phyloP scores from a whole-genome alignment of 2,113 vertebrate species.

The Dromiciops gliroides region DNA sequence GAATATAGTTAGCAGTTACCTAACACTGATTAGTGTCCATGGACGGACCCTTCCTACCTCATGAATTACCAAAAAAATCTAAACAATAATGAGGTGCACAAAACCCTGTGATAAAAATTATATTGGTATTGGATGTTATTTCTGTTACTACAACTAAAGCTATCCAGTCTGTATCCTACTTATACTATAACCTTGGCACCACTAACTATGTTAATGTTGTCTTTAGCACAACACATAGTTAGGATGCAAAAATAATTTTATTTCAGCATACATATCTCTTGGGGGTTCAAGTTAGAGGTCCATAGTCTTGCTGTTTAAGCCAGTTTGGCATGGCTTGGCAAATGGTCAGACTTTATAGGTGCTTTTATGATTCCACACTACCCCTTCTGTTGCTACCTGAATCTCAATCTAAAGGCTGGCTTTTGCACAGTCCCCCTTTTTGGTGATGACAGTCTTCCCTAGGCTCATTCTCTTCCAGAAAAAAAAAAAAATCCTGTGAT shows the following conservation, averaged over 20 bases:
- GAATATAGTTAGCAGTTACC: neutral
- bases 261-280: neutral
- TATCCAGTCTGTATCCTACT: neutral
- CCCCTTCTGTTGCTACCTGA: neutral
- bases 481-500: neutral
- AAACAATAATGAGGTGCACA: too few species aligned
- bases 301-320: neutral
- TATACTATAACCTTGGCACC: neutral
- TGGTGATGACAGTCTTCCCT: neutral
- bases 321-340: neutral
- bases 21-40: neutral
- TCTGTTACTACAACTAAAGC: conserved; percentile 10
- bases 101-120: neutral
- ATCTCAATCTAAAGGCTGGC: neutral
- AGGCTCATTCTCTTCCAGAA: neutral
- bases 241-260: neutral
- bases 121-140: conserved; percentile 33
- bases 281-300: neutral
- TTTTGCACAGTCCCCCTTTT: neutral
- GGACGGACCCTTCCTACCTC: neutral
- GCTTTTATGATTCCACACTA: neutral
- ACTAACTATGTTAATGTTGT: neutral
- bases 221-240: neutral
- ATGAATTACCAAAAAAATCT: neutral
- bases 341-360: neutral